A percentile compares a stretch with the other conserved stretches of the same genome.
Conservation (phyloP, 2,888 invertebrate genomes). For the Latrodectus elegans region DNA sequence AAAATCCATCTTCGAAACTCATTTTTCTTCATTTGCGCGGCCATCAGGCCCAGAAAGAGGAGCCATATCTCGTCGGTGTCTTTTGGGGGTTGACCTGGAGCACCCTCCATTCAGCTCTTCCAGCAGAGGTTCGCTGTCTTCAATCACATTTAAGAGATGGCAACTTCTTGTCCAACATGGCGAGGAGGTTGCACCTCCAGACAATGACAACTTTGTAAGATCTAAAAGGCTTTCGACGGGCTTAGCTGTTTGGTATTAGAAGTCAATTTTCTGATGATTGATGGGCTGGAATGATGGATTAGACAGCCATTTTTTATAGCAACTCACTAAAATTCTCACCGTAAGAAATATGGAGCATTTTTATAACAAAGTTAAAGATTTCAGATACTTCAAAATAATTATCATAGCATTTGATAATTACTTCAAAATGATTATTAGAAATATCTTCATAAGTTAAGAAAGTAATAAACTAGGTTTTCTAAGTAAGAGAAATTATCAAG, state of each 20-base stretch:
- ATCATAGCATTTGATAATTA: no score
- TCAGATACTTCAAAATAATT: no score
- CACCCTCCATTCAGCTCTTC: background rate
- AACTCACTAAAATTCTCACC: background rate
- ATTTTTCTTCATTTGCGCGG: conserved; percentile 40
- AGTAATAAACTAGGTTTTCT: no score
- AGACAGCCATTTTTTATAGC: background rate
- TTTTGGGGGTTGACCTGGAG: background rate
- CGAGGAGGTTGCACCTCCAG: background rate
- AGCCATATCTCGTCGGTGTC: background rate
- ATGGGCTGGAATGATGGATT: background rate
- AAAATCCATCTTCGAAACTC: conserved; percentile 23
- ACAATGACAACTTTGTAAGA: background rate
- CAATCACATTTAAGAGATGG: background rate
- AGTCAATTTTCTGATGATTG: background rate
- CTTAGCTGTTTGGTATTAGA: background rate
- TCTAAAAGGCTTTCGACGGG: background rate
- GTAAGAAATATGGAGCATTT: no score
- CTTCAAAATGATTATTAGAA: no score
- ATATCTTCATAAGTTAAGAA: no score
- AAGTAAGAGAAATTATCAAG: no score
- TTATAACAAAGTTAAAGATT: no score
- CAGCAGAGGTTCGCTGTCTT: background rate
- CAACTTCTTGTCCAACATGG: background rate
- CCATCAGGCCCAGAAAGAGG: conserved; percentile 7